A percentile compares a stretch with the other conserved stretches of the same genome.
These are phyloP conservation scores for Caranx ignobilis DNA, from an alignment of 2,113 vertebrate genomes.

Conservation along the genomic window DNA sequence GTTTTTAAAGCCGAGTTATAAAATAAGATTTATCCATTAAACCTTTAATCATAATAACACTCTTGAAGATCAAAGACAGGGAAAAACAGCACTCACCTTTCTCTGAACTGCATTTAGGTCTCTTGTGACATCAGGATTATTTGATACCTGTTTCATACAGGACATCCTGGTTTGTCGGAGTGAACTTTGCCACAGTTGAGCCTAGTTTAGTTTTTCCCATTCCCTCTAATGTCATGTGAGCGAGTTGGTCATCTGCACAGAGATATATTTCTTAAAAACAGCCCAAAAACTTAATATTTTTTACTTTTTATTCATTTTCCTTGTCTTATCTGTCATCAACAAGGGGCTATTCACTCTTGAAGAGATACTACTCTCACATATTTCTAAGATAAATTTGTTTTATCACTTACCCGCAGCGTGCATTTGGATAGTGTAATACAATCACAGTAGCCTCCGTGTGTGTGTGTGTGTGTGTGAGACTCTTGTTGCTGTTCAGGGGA, in stretches of 20 bases:
- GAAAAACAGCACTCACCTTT: neutral
- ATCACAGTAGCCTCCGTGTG: neutral
- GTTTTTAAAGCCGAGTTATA: neutral
- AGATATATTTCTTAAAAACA: neutral
- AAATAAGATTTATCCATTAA: neutral
- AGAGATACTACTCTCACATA: no score
- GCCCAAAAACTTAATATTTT: no score
- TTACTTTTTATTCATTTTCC: no score
- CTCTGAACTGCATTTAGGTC: neutral
- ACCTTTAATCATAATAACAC: neutral
- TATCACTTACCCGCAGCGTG: neutral
- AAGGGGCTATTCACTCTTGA: neutral
- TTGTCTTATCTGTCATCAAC: neutral
- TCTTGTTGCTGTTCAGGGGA: neutral
- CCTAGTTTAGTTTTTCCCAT: neutral
- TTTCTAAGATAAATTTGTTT: no score
- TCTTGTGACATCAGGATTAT: conserved; percentile 6
- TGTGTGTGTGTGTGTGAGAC: neutral
- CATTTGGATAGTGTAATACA: neutral
- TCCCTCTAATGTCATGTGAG: neutral
- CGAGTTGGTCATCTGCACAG: neutral
- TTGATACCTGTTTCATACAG: neutral
- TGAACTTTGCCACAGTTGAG: neutral
- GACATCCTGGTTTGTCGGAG: conserved; percentile 4
- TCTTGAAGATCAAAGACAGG: neutral